Evolutionary conservation across 2,888 invertebrate species (phyloP).

Genomic region (Boloria selene): DNA sequence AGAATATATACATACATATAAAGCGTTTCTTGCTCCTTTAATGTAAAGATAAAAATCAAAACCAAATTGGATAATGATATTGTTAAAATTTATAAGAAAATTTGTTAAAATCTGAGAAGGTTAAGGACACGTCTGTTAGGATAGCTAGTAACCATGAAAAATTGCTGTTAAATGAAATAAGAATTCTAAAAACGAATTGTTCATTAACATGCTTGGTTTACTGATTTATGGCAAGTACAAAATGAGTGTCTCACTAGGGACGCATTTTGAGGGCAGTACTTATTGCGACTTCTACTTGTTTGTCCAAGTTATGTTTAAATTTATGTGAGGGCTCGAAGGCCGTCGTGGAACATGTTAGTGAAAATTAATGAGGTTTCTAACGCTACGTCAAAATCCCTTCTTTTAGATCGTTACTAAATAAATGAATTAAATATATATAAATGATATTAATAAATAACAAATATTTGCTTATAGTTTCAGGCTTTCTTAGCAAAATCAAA

Average conservation of each 20-base stretch:
- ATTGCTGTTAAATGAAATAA: neutral
- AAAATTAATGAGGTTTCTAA: conserved; percentile 67
- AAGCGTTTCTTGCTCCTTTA: too few species aligned
- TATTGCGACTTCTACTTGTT: conserved; percentile 73
- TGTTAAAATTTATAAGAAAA: too few species aligned
- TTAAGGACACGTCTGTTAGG: too few species aligned
- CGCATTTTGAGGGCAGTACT: conserved; percentile 68
- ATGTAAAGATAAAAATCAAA: too few species aligned
- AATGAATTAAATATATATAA: too few species aligned
- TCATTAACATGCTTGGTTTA: conserved; percentile 33
- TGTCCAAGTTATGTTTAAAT: conserved; percentile 72
- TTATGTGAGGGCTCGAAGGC: conserved; percentile 71
- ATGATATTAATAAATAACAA: too few species aligned
- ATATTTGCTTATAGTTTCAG: too few species aligned
- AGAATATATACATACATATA: too few species aligned
- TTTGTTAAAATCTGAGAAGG: too few species aligned
- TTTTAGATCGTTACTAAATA: neutral
- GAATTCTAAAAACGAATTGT: conserved; percentile 20
- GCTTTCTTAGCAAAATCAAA: too few species aligned
- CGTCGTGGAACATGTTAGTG: conserved; percentile 65
- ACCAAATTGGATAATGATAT: too few species aligned
- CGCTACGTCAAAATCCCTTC: conserved; percentile 33
- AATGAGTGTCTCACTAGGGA: conserved; percentile 60
- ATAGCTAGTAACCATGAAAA: too few species aligned
- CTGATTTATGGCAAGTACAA: conserved; percentile 59